phyloP scores from a whole-genome alignment of 2,888 invertebrate species.

The Strigamia transsilvanica region DNA sequence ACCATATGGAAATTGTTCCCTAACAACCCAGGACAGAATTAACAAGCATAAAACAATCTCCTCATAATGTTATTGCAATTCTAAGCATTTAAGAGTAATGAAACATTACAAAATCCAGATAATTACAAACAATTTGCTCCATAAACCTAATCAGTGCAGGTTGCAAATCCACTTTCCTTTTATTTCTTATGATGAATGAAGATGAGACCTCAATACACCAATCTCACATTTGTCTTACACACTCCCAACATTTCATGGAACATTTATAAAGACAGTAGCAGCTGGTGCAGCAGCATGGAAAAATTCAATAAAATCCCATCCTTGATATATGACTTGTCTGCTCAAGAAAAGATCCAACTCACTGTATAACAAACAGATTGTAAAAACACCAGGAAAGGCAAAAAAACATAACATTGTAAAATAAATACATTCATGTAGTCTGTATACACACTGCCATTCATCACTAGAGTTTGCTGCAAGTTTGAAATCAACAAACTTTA shows the following conservation, averaged over 20 bases:
- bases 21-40: too few species aligned
- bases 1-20: too few species aligned
- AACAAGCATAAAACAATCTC: too few species aligned
- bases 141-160: constrained; percentile 15
- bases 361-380: constrained; percentile 44
- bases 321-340: constrained; percentile 48
- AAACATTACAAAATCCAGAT: too few species aligned
- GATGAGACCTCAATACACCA: constrained; percentile 43
- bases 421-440: constrained; percentile 39
- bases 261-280: constrained; percentile 49
- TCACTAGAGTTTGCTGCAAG: neutral
- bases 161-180: constrained; percentile 39
- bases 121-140: too few species aligned
- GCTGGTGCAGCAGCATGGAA: constrained; percentile 47
- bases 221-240: constrained; percentile 38
- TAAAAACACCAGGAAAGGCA: too few species aligned
- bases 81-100: too few species aligned
- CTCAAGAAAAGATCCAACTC: constrained; percentile 46
- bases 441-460: neutral
- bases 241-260: constrained; percentile 41
- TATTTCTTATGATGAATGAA: constrained; percentile 36
- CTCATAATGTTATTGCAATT: too few species aligned
- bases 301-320: constrained; percentile 49
- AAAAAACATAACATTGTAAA: too few species aligned
- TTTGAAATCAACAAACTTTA: neutral